phyloP scores from a whole-genome alignment of 2,888 invertebrate species.

The Himalopsyche japonica region DNA sequence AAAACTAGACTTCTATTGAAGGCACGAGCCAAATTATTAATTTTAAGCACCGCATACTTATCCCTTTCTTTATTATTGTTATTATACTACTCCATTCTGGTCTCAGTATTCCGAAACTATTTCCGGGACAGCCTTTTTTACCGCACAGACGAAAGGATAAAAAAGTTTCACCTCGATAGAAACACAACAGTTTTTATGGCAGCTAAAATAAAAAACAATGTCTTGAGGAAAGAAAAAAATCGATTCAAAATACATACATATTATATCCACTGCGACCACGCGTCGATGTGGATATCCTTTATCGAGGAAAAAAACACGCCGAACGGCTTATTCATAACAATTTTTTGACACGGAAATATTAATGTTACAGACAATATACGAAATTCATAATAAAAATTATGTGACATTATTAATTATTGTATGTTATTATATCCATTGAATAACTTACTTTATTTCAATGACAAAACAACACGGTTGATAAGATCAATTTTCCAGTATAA shows the following conservation, averaged over 20 bases:
- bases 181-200: constrained; percentile 9
- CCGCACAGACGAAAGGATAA: constrained; percentile 24
- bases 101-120: constrained; percentile 27
- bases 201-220: constrained; percentile 22
- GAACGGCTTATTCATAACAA: constrained; percentile 24
- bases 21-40: constrained; percentile 39
- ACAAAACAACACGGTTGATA: too few species aligned
- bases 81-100: constrained; percentile 28
- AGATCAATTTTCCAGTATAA: too few species aligned
- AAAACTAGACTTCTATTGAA: neutral
- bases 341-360: constrained; percentile 7
- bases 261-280: constrained; percentile 12
- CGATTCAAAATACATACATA: constrained; percentile 14
- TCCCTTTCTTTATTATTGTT: constrained; percentile 36
- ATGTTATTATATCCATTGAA: too few species aligned
- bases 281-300: constrained; percentile 6
- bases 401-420: too few species aligned
- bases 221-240: constrained; percentile 5
- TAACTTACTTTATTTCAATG: too few species aligned
- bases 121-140: constrained; percentile 34
- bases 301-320: constrained; percentile 19
- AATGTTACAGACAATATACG: neutral
- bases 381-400: too few species aligned
- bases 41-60: constrained; percentile 37
- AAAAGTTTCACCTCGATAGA: constrained; percentile 5